Evolutionary conservation across 2,113 vertebrate genomes (phyloP).

Genomic region (Plecotus auritus): DNA sequence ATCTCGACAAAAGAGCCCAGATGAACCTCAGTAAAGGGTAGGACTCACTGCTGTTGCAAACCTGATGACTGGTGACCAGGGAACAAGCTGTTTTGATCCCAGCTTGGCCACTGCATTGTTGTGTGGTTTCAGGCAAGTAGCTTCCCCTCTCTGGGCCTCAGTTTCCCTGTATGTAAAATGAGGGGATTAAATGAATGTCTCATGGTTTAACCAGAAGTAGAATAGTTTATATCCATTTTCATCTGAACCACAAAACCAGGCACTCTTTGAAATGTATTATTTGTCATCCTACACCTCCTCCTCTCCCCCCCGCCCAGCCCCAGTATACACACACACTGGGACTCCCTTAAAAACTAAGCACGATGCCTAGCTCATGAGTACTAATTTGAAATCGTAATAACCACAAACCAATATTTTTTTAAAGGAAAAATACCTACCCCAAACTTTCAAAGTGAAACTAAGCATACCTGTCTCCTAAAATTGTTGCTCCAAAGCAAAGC

Average conservation of each 20-base stretch:
- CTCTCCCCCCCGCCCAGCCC: no score
- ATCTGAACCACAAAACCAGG: neutral
- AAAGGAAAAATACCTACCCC: neutral
- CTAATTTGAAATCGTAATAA: neutral
- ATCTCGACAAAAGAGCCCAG: neutral
- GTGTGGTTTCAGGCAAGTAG: neutral
- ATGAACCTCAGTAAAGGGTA: neutral
- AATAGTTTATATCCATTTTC: neutral
- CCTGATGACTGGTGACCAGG: neutral
- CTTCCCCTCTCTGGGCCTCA: neutral
- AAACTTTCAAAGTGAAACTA: neutral
- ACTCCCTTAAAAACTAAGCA: neutral
- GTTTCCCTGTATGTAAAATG: neutral
- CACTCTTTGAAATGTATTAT: neutral
- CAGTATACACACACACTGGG: accelerated
- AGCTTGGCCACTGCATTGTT: neutral
- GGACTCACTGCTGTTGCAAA: neutral
- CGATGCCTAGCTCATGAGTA: neutral
- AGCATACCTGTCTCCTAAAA: neutral
- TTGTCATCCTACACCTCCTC: neutral
- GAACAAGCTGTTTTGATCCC: neutral
- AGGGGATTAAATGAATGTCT: neutral
- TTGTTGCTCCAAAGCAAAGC: neutral
- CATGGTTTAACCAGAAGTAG: neutral
- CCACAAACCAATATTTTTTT: neutral